These are phyloP conservation scores for Sparidentex hasta DNA, from an alignment of 2,797 vertebrate genomes.

Conservation along the genomic window DNA sequence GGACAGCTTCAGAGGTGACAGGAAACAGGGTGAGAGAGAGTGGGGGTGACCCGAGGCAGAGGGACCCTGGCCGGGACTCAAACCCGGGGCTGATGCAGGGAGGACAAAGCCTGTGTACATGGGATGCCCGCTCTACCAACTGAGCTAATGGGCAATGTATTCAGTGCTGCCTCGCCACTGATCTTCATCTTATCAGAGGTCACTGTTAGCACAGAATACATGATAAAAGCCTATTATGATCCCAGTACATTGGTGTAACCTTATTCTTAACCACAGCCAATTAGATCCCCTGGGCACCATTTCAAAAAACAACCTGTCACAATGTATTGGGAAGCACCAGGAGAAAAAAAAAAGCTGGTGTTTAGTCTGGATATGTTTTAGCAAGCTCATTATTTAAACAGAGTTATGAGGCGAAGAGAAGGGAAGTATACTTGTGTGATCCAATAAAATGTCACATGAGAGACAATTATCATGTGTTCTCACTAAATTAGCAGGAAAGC, in stretches of 20 bases:
- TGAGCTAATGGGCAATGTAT: not conserved
- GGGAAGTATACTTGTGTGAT: conserved; percentile 14
- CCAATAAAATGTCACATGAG: conserved; percentile 39
- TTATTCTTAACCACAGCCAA: conserved; percentile 41
- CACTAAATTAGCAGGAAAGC: conserved; percentile 28
- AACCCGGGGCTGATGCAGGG: no score
- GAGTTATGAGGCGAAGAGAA: conserved; percentile 15
- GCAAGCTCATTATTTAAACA: conserved; percentile 29
- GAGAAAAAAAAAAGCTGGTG: conserved; percentile 13
- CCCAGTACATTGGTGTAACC: conserved; percentile 2
- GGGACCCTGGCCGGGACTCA: no score
- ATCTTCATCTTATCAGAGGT: conserved; percentile 1
- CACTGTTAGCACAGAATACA: not conserved
- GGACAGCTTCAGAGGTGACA: no score
- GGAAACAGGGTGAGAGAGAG: no score
- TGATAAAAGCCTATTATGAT: conserved; percentile 19
- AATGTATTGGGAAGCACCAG: conserved; percentile 26
- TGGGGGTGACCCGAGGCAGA: no score
- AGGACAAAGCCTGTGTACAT: no score
- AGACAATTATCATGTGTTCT: conserved; percentile 46
- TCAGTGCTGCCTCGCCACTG: not conserved
- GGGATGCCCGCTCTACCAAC: no score
- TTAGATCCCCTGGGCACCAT: conserved; percentile 47
- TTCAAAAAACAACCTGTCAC: conserved; percentile 36
- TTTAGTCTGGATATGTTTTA: conserved; percentile 17